Evolutionary conservation across 2,797 vertebrate species (phyloP), one percentile per base, ranked within the genome.

Genomic region (Podarcis siculus): DNA sequence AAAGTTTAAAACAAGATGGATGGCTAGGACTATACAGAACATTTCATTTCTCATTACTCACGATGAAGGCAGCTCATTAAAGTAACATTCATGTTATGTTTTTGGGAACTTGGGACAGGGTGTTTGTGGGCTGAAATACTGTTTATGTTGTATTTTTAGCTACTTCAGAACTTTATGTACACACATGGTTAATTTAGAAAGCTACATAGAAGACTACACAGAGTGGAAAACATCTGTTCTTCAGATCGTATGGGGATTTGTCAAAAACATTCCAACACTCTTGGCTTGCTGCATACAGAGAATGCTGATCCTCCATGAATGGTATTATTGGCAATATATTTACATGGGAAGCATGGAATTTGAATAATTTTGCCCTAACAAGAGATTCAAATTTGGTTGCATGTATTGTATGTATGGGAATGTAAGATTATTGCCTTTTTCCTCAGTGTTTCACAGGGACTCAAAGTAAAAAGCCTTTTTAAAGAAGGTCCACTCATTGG

Each of bases 221-320:
- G 25, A 85, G 42, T 79, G 32, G 77, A 71, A 86, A 86, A 79
- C 76, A 79, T 55, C 76, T 79, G 77, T 79, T 25, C 77, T 23
- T 55, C 76, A 32, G 39, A 25, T 49, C 21, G 27, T 23, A 58
- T 12, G 42, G 19, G 76, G 39, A 23, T 69, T 42, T 86, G n/a
- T 71, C 77, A 37, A 35, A 79, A 79, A 49, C 58, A 45, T 71
- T 55, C 42, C 27, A 71, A 79, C 61, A 79, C 2, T 64, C 76
- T 86, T 77, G 73, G 23, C 27, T 67, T 71, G 15, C 71, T 79
- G n/a, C 3, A 37, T 21, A 55, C 25, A 58, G 76, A 79, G 42
- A 86, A 27, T 12, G 13, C 30, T 64, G 13, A 15, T 66, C 30
- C 67, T 78, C 61, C 61, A 66, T 27, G 21, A 67, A 67, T 8